phyloP scores from a whole-genome alignment of 2,113 vertebrate species.

The Copsychus sechellarum region DNA sequence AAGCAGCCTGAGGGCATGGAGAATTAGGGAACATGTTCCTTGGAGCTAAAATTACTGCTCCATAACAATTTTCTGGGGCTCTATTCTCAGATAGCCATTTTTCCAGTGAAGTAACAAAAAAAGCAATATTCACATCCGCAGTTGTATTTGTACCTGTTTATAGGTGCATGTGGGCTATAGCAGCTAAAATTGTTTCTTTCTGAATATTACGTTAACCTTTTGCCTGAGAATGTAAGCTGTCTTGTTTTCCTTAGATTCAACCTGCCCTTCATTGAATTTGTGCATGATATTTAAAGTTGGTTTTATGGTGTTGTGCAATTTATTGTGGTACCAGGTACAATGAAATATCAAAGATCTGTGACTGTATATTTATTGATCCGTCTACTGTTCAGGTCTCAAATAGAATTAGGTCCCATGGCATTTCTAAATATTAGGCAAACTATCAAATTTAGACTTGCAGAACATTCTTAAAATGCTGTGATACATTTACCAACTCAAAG shows the following conservation, averaged over 20 bases:
- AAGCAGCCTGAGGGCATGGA: neutral
- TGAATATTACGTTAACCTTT: neutral
- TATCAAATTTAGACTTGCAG: slow-evolving; percentile 25
- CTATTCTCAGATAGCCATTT: neutral
- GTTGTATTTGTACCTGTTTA: neutral
- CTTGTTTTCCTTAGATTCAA: neutral
- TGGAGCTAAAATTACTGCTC: neutral
- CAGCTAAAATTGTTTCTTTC: neutral
- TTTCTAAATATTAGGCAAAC: slow-evolving; percentile 31
- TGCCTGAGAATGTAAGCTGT: neutral
- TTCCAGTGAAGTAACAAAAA: neutral
- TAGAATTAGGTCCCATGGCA: slow-evolving; percentile 28
- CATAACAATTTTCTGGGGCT: neutral
- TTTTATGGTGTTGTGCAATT: neutral
- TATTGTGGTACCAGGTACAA: neutral
- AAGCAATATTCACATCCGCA: neutral
- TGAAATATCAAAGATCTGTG: neutral
- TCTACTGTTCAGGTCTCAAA: slow-evolving; percentile 9
- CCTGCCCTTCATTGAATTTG: slow-evolving; percentile 20
- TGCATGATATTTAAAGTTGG: neutral
- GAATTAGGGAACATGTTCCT: neutral
- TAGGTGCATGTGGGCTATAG: neutral
- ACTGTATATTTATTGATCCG: slow-evolving; percentile 37
- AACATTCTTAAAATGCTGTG: slow-evolving; percentile 3
- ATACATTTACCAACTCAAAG: neutral